These are phyloP conservation scores for Sitophilus oryzae DNA, from an alignment of 1,140 invertebrate genomes.

Conservation along the genomic window DNA sequence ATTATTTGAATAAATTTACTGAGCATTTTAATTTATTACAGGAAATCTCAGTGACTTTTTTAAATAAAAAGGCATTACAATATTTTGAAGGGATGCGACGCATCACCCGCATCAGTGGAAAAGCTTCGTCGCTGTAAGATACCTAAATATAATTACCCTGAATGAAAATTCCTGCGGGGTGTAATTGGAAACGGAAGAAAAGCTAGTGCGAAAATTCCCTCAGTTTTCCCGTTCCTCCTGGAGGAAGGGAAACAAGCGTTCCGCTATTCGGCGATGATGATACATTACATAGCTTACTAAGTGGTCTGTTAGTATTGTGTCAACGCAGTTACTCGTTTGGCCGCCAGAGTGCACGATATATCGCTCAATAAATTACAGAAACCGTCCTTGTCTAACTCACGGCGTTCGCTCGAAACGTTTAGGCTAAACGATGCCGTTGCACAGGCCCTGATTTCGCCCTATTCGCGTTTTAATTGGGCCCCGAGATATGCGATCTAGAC, in stretches of 20 bases:
- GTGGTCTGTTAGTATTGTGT: conserved; percentile 43
- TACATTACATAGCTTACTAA: conserved; percentile 33
- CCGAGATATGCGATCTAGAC: not conserved
- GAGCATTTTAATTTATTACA: no score
- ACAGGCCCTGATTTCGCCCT: not conserved
- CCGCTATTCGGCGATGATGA: conserved; percentile 30
- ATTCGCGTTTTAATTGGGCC: not conserved
- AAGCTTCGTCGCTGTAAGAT: no score
- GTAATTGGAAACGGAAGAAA: no score
- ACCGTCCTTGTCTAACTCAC: conserved; percentile 36
- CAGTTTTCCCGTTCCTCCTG: not conserved
- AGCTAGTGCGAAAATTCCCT: conserved; percentile 2
- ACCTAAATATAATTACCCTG: no score
- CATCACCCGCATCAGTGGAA: no score
- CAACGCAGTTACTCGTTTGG: conserved; percentile 41
- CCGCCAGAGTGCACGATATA: conserved; percentile 43
- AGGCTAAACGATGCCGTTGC: not conserved
- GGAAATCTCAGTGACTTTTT: no score
- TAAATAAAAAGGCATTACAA: no score
- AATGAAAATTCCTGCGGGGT: no score
- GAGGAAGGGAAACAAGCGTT: conserved; percentile 19
- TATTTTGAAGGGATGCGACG: no score
- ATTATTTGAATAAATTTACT: no score
- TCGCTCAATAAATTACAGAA: conserved; percentile 43
- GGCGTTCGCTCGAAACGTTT: conserved; percentile 14